Conservation (phyloP, 2,888 invertebrate species). For the Caenorhabditis sp. region DNA sequence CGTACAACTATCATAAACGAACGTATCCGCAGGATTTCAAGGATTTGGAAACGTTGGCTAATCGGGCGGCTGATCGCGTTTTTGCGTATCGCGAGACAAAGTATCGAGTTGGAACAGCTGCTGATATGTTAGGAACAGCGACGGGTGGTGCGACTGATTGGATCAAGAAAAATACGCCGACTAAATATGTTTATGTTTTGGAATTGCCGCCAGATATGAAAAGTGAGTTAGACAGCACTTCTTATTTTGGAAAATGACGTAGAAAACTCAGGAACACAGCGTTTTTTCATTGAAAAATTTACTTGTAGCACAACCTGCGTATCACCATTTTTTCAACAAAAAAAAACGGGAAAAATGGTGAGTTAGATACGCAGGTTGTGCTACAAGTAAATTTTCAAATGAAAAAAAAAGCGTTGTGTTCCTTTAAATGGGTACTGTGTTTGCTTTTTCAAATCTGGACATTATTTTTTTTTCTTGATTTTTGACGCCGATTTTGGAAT, state of each 20-base stretch:
- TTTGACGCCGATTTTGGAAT: too few relatives aligned
- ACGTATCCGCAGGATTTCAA: conserved; percentile 65
- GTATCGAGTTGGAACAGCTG: conserved; percentile 66
- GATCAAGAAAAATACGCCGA: conserved; percentile 67
- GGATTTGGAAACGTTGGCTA: conserved; percentile 59
- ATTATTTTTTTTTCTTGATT: too few relatives aligned
- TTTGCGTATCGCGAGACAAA: conserved; percentile 56
- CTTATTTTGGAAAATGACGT: too few relatives aligned
- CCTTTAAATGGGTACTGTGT: too few relatives aligned
- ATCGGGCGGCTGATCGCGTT: conserved; percentile 49
- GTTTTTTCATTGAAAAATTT: too few relatives aligned
- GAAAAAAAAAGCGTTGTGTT: not conserved
- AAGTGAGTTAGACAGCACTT: conserved; percentile 50
- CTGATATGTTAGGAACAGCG: conserved; percentile 66
- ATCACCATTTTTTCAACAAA: too few relatives aligned
- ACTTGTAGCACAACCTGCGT: too few relatives aligned
- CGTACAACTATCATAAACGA: conserved; percentile 64
- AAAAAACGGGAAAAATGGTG: too few relatives aligned
- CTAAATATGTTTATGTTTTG: conserved; percentile 70
- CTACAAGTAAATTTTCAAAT: not conserved
- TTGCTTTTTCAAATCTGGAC: too few relatives aligned
- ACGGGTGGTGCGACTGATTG: conserved; percentile 70
- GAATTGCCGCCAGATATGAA: conserved; percentile 68
- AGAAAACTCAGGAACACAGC: too few relatives aligned
- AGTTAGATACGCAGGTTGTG: too few relatives aligned